phyloP scores from a whole-genome alignment of 2,888 invertebrate species.

The Hirudinaria manillensis region DNA sequence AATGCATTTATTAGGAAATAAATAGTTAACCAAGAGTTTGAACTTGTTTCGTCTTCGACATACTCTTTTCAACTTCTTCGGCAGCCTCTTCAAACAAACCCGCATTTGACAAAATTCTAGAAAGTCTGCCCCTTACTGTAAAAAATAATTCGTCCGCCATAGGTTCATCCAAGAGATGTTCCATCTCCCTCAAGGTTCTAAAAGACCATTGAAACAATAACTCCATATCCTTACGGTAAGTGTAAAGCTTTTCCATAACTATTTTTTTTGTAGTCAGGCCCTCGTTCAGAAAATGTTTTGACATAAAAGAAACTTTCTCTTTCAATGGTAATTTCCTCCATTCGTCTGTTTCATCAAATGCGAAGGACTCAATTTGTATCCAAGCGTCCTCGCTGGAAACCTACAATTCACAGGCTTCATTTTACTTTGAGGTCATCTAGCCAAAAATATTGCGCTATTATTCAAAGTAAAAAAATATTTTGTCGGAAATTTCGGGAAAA shows the following conservation, averaged over 20 bases:
- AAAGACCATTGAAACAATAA: slow-evolving; percentile 34
- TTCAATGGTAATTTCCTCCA: slow-evolving; percentile 7
- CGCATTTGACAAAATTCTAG: slow-evolving; percentile 32
- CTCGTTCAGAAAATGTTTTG: slow-evolving; percentile 31
- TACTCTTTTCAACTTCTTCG: slow-evolving; percentile 31
- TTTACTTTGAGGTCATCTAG: no score
- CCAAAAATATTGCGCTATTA: neutral
- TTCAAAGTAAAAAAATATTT: neutral
- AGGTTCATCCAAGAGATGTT: slow-evolving; percentile 33
- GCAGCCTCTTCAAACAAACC: slow-evolving; percentile 35
- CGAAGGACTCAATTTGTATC: no score
- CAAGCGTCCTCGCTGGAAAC: no score
- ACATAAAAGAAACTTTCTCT: slow-evolving; percentile 25
- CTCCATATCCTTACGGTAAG: slow-evolving; percentile 29
- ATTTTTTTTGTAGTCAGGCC: slow-evolving; percentile 13
- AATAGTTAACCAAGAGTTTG: neutral
- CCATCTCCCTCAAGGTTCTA: slow-evolving; percentile 32
- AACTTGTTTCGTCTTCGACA: slow-evolving; percentile 10
- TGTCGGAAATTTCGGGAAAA: neutral
- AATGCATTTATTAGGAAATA: neutral
- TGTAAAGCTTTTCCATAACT: slow-evolving; percentile 26
- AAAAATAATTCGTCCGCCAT: slow-evolving; percentile 35
- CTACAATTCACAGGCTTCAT: no score
- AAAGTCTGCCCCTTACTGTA: slow-evolving; percentile 33
- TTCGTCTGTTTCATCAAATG: neutral